These are phyloP conservation scores for Vulpes ferrilata DNA, from an alignment of 2,113 vertebrate species.

Conservation along the genomic window DNA sequence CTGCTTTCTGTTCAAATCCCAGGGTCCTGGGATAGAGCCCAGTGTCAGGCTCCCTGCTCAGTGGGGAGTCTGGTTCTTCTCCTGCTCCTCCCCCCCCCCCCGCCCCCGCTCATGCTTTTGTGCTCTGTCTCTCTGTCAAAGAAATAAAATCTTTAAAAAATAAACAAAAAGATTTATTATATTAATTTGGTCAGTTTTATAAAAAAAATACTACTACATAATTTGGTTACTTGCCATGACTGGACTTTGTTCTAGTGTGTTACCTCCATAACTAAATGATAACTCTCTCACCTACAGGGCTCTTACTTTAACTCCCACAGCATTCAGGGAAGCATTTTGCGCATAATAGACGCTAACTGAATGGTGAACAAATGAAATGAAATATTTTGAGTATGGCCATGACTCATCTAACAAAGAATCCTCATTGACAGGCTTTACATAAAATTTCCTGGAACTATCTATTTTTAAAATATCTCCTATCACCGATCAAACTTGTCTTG, in stretches of 20 bases:
- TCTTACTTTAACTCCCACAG: not conserved
- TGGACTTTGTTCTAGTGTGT: not conserved
- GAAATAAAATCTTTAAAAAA: too few relatives aligned
- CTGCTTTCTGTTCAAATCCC: too few relatives aligned
- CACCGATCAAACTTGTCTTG: not conserved
- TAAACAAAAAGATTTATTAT: not conserved
- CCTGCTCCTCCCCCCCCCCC: too few relatives aligned
- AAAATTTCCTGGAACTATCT: not conserved
- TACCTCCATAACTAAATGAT: not conserved
- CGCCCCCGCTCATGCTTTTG: too few relatives aligned
- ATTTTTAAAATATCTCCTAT: not conserved
- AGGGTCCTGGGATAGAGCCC: too few relatives aligned
- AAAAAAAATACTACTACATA: not conserved
- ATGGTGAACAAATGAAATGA: slow-evolving; percentile 26
- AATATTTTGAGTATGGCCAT: slow-evolving; percentile 22
- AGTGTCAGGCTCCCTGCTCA: too few relatives aligned
- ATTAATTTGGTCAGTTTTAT: slow-evolving; percentile 6
- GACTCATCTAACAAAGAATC: not conserved
- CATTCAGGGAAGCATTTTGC: not conserved
- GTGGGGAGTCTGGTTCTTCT: too few relatives aligned
- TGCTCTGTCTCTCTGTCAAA: too few relatives aligned
- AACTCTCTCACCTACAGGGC: not conserved
- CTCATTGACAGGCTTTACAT: not conserved
- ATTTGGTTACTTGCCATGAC: not conserved
- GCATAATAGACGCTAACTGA: not conserved